Conservation (phyloP, 2,797 vertebrate genomes). For the Arnoldichthys spilopterus region DNA sequence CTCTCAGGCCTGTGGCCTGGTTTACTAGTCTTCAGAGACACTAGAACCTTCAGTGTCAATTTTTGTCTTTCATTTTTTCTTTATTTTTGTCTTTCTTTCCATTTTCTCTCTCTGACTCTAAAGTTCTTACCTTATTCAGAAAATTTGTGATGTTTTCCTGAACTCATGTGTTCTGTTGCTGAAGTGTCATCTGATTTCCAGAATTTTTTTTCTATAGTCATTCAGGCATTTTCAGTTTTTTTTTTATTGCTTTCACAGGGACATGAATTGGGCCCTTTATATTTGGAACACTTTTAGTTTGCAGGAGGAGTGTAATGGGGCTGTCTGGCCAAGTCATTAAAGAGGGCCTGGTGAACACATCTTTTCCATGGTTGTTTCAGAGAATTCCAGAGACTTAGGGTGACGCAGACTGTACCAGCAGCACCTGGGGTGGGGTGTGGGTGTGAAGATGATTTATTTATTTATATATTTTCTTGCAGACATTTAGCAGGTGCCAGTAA, state of each 20-base stretch:
- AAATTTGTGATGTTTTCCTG: neutral
- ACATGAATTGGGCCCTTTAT: conserved; percentile 19
- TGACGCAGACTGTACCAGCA: conserved; percentile 21
- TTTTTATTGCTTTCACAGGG: conserved; percentile 18
- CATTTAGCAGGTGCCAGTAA: neutral
- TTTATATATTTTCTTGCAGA: neutral
- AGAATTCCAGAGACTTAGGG: conserved; percentile 8
- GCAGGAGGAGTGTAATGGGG: conserved; percentile 5
- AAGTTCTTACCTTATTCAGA: conserved; percentile 12
- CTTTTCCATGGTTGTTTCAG: conserved; percentile 14
- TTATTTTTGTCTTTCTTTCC: neutral
- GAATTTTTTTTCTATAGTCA: neutral
- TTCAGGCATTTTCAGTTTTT: neutral
- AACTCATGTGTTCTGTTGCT: neutral
- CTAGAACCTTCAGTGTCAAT: neutral
- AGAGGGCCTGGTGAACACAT: conserved; percentile 23
- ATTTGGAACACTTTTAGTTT: conserved; percentile 19
- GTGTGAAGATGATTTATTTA: neutral
- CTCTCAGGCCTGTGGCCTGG: conserved; percentile 35
- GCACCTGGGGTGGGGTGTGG: conserved; percentile 15
- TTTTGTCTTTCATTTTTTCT: neutral
- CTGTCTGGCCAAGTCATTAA: conserved; percentile 63
- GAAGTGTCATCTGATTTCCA: neutral
- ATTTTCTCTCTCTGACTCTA: neutral
- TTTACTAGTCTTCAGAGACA: conserved; percentile 43